Conservation (phyloP, 2,888 invertebrate genomes). For the Dichetophora obliterata region DNA sequence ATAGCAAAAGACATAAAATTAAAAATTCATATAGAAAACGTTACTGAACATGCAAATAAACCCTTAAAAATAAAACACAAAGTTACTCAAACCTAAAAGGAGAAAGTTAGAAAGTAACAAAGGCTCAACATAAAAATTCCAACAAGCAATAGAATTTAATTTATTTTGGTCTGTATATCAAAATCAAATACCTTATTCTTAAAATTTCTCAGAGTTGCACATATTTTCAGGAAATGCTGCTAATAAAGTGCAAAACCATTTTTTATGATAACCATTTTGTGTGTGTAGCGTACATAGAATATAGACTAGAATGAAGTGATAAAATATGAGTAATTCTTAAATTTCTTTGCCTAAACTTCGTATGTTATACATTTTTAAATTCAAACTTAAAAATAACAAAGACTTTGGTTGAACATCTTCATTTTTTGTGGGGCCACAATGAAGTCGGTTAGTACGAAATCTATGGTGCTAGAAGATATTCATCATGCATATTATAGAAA, state of each 20-base stretch:
- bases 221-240: no score
- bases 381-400: background rate
- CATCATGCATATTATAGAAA: no score
- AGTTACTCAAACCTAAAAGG: slow-evolving; percentile 2
- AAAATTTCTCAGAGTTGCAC: no score
- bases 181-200: no score
- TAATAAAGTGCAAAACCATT: no score
- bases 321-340: background rate
- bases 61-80: slow-evolving; percentile 15
- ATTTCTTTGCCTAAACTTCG: background rate
- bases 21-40: slow-evolving; percentile 26
- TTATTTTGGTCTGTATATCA: background rate
- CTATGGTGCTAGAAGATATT: no score
- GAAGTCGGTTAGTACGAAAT: no score
- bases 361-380: slow-evolving; percentile 5
- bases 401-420: no score
- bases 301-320: background rate
- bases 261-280: no score
- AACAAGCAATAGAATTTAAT: background rate
- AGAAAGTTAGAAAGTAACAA: background rate
- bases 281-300: background rate
- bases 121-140: background rate
- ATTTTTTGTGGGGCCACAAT: no score
- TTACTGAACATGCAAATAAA: slow-evolving; percentile 24
- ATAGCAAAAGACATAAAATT: slow-evolving; percentile 6